Evolutionary conservation across 2,113 vertebrate genomes (phyloP), one percentile per base, ranked within the genome.

Genomic region (Anser brachyrhynchus): DNA sequence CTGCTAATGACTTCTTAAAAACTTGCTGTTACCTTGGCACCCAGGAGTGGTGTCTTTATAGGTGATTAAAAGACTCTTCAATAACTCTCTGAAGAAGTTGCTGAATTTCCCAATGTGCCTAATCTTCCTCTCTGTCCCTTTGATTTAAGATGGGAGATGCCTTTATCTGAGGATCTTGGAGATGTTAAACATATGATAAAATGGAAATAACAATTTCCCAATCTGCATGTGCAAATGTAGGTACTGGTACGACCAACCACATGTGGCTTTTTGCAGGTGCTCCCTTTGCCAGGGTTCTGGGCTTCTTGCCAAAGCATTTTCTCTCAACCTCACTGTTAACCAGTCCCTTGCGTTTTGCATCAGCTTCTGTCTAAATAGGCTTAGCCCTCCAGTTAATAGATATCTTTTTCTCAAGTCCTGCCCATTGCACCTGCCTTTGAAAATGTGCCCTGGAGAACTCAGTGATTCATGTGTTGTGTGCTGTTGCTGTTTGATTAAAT

Each of bases 371-470:
- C 73, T 96, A 94, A 96, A 94, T 93, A 96, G 93, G 96, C 96
- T 94, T 97, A 96, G 74, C 62, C 86, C 54, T 87, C 37, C 84
- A 62, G 80, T 90, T 95, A 89, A 96, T 25, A 94, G 90, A 93
- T 95, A 97, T 87, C 80, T 95, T 96, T 97, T 92, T 90, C 93
- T 96, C 88, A 94, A 96, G 83, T 84, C 86, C 88, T 94, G 77
- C 90, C 95, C 62, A 94, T 73, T 96, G 96, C 96, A 97, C 95
- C 95, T 96, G 95, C 95, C 86, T 97, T 97, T 96, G 89, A 95
- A 96, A 96, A 91, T 91, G 73, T 93, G 81, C 86, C 84, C 90
- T n/a, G 11, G 90, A 93, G 92, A 96, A 89, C 67, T 23, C 73
- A 72, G 73, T 81, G 95, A 91, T 91, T 96, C 62, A 12, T 95